Evolutionary conservation across 2,888 invertebrate species (phyloP).

Genomic region (Lagria hirta): DNA sequence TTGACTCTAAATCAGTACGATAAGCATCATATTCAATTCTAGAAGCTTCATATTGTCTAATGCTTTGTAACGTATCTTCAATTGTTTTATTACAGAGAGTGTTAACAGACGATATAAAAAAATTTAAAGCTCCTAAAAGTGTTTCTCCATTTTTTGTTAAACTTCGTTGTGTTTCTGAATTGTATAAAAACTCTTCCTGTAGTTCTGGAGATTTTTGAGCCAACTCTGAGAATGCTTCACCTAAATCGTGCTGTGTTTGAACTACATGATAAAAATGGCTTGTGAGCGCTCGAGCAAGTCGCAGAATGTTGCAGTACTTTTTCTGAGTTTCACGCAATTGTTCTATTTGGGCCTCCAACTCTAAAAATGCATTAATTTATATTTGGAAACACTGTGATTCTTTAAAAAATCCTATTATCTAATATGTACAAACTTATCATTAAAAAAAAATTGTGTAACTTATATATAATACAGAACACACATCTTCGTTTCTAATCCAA

Average conservation of each 20-base stretch:
- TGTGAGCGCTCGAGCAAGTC: constrained; percentile 81
- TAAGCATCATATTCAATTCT: constrained; percentile 97
- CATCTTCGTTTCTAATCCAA: too few relatives aligned
- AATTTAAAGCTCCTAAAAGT: constrained; percentile 88
- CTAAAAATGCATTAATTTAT: constrained; percentile 52
- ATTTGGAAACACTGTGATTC: too few relatives aligned
- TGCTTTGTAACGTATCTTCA: constrained; percentile 85
- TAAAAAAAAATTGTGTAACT: too few relatives aligned
- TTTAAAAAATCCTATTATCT: too few relatives aligned
- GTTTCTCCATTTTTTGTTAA: constrained; percentile 92
- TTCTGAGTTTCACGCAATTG: constrained; percentile 90
- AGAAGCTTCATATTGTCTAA: constrained; percentile 75
- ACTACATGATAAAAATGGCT: constrained; percentile 88
- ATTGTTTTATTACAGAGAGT: constrained; percentile 98
- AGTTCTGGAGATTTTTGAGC: constrained; percentile 96
- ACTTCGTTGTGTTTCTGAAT: constrained; percentile 93
- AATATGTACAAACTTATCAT: too few relatives aligned
- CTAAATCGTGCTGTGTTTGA: constrained; percentile 82
- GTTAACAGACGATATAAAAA: constrained; percentile 93
- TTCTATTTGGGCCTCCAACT: constrained; percentile 93
- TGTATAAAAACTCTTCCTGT: constrained; percentile 91
- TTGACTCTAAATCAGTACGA: constrained; percentile 86
- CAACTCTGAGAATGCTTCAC: constrained; percentile 92
- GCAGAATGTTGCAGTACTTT: constrained; percentile 85
- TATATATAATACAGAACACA: too few relatives aligned